phyloP scores from a whole-genome alignment of 2,888 invertebrate species.

The Eristalis arbustorum region DNA sequence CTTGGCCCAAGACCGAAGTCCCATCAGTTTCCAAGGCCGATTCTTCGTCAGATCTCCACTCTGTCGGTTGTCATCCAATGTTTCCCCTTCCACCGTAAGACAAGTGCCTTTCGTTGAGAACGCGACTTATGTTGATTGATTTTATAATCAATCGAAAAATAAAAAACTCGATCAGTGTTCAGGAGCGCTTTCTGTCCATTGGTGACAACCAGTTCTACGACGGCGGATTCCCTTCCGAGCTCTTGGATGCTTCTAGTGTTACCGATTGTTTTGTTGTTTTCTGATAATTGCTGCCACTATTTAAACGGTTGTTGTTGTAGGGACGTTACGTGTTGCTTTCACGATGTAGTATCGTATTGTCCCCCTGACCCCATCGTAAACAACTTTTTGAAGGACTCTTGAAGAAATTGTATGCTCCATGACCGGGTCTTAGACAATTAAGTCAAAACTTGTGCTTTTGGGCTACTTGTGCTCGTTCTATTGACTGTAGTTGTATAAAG shows the following conservation, averaged over 20 bases:
- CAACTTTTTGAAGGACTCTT: conserved; percentile 19
- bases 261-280: background rate
- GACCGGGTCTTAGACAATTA: conserved; percentile 13
- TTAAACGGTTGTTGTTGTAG: background rate
- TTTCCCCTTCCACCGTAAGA: too few relatives aligned
- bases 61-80: too few relatives aligned
- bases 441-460: background rate
- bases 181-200: conserved; percentile 4
- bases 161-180: too few relatives aligned
- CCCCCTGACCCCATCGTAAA: conserved; percentile 4
- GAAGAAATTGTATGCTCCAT: conserved; percentile 11
- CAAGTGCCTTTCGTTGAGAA: too few relatives aligned
- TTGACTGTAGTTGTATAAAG: background rate
- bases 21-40: too few relatives aligned
- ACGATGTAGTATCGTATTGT: background rate
- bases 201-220: background rate
- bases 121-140: too few relatives aligned
- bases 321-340: too few relatives aligned
- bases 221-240: background rate
- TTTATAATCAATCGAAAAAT: too few relatives aligned
- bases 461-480: background rate
- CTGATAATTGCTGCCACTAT: background rate
- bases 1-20: too few relatives aligned
- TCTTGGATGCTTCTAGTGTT: conserved; percentile 1
- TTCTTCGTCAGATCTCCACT: too few relatives aligned